Conservation (phyloP, 2,888 invertebrate species). For the Gerris lacustris region DNA sequence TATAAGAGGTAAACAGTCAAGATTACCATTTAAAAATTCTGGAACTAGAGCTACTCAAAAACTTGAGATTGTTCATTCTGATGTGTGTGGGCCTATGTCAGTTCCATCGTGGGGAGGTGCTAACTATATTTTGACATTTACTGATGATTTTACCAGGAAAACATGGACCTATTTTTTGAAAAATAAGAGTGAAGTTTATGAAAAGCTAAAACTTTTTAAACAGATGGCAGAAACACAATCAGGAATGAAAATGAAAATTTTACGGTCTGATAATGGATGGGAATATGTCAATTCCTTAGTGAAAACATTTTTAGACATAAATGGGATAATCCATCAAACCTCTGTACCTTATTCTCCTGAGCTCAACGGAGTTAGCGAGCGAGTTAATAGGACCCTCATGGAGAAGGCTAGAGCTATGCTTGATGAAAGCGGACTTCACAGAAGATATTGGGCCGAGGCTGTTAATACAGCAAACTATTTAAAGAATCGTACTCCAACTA, state of each 20-base stretch:
- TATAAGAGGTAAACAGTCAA: constrained; percentile 19
- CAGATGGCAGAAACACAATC: constrained; percentile 30
- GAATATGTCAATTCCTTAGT: constrained; percentile 16
- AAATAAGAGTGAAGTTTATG: constrained; percentile 33
- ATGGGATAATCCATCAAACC: constrained; percentile 17
- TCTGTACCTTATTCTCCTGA: constrained; percentile 21
- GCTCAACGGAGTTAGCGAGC: constrained; percentile 16
- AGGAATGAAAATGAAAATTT: constrained; percentile 26
- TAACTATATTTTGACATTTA: constrained; percentile 23
- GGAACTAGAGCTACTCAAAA: constrained; percentile 16
- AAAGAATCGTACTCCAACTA: constrained; percentile 31
- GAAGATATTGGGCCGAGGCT: too few species aligned
- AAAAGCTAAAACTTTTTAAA: constrained; percentile 31
- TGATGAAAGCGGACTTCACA: too few species aligned
- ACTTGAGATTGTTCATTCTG: constrained; percentile 27
- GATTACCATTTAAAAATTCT: constrained; percentile 9
- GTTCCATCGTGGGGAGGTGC: constrained; percentile 23
- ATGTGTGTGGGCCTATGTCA: constrained; percentile 26
- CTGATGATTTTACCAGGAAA: constrained; percentile 26
- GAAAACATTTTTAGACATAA: constrained; percentile 11
- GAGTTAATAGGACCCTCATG: constrained; percentile 14
- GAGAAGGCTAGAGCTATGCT: constrained; percentile 30
- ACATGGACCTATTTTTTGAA: constrained; percentile 33
- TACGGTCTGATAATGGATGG: constrained; percentile 25
- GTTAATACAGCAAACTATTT: too few species aligned